A percentile compares a stretch with the other conserved stretches of the same genome.
Evolutionary conservation across 2,797 vertebrate species (phyloP).

Genomic region (Anabas testudineus): DNA sequence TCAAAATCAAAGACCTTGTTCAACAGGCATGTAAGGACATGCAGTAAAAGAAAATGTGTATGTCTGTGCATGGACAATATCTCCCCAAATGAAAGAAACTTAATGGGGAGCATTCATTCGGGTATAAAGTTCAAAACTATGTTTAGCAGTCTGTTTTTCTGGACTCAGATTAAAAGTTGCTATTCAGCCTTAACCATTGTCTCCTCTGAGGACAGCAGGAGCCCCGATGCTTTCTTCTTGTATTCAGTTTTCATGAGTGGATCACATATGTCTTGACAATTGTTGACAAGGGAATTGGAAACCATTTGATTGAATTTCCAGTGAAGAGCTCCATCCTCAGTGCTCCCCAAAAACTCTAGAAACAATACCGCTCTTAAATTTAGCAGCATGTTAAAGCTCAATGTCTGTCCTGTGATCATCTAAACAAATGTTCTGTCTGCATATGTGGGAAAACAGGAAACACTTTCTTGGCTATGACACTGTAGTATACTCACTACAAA

Average conservation of each 20-base stretch:
- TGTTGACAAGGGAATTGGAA: conserved; percentile 54
- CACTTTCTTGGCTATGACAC: conserved; percentile 22
- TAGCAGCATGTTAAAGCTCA: conserved; percentile 38
- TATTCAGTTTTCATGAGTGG: conserved; percentile 55
- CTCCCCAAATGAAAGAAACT: conserved; percentile 22
- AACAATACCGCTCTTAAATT: conserved; percentile 27
- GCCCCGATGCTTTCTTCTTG: conserved; percentile 41
- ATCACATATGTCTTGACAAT: conserved; percentile 60
- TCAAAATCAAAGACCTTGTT: conserved; percentile 26
- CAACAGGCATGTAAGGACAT: conserved; percentile 19
- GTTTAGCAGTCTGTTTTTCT: conserved; percentile 45
- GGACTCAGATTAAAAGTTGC: conserved; percentile 60
- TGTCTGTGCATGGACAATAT: neutral
- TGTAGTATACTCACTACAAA: neutral
- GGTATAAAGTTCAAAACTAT: conserved; percentile 40
- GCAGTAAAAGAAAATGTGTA: conserved; percentile 21
- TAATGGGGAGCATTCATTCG: conserved; percentile 36
- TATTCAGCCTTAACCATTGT: conserved; percentile 47
- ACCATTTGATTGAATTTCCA: conserved; percentile 66
- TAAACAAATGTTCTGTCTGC: conserved; percentile 34
- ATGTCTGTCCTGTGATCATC: conserved; percentile 38
- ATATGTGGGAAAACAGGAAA: conserved; percentile 41
- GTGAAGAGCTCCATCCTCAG: conserved; percentile 33
- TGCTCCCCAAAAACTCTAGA: conserved; percentile 27
- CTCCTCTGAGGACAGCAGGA: conserved; percentile 40